A percentile compares a stretch with the other conserved stretches of the same genome.
phyloP scores from a whole-genome alignment of 2,888 invertebrate genomes.

The Hedya salicella region DNA sequence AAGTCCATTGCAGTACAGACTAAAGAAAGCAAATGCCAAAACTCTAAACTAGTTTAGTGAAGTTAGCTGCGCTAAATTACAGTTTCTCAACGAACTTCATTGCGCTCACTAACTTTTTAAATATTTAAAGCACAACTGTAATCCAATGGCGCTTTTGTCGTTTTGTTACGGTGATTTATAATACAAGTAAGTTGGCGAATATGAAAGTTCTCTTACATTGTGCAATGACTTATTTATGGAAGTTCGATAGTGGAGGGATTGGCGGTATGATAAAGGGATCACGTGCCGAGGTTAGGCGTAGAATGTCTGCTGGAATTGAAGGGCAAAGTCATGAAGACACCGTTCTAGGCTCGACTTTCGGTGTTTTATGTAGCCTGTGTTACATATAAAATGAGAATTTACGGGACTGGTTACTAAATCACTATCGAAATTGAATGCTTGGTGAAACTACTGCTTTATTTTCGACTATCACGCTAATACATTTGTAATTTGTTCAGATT shows the following conservation, averaged over 20 bases:
- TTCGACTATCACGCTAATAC: no score
- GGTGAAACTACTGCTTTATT: no score
- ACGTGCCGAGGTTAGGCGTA: constrained; percentile 14
- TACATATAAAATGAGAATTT: no score
- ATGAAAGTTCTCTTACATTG: constrained; percentile 32
- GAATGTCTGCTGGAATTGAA: constrained; percentile 9
- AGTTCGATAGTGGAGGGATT: constrained; percentile 20
- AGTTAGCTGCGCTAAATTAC: constrained; percentile 31
- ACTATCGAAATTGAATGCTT: no score
- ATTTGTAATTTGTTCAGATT: no score
- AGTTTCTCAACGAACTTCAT: constrained; percentile 13
- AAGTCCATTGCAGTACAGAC: neutral
- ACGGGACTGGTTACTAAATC: no score
- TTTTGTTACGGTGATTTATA: constrained; percentile 35
- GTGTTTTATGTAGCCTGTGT: no score
- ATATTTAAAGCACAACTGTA: constrained; percentile 32
- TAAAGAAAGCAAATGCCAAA: constrained; percentile 21
- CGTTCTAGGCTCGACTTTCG: no score
- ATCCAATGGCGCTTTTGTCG: constrained; percentile 9
- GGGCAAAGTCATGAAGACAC: neutral
- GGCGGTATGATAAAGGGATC: constrained; percentile 5
- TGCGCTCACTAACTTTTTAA: constrained; percentile 31
- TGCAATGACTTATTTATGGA: constrained; percentile 37
- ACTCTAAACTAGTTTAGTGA: constrained; percentile 25
- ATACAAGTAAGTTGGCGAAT: constrained; percentile 25